Evolutionary conservation across 2,113 vertebrate species (phyloP).

Genomic region (Perognathus longimembris): DNA sequence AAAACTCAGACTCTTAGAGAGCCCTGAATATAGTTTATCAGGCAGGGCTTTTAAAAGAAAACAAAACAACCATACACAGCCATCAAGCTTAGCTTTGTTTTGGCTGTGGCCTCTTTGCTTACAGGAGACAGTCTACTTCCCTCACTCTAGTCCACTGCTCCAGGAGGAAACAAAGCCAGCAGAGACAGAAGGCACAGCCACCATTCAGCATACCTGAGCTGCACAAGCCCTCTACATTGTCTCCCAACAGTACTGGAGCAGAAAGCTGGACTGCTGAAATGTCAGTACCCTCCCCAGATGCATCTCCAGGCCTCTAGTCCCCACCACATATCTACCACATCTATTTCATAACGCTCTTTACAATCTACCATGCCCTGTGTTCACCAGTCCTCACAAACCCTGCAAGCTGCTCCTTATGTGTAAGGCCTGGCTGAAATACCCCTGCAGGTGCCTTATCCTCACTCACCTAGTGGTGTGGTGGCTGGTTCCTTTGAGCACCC

Average conservation of each 20-base stretch:
- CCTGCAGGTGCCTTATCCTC: not conserved
- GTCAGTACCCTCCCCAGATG: not conserved
- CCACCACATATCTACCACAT: not conserved
- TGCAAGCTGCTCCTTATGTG: not conserved
- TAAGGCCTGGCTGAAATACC: not conserved
- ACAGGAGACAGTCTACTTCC: constrained; percentile 19
- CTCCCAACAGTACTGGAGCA: not conserved
- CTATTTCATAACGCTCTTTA: not conserved
- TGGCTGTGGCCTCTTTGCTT: constrained; percentile 58
- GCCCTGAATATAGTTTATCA: not conserved
- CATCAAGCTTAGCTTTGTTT: constrained; percentile 24
- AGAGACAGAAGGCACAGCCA: not conserved
- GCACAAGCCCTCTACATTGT: not conserved
- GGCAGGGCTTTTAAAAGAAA: constrained; percentile 47
- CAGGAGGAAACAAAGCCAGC: constrained; percentile 26
- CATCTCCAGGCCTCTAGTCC: not conserved
- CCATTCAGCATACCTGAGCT: constrained; percentile 33
- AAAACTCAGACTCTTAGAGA: not conserved
- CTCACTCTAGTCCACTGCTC: not conserved
- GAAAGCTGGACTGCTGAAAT: not conserved
- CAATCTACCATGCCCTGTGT: not conserved
- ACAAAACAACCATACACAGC: constrained; percentile 18
- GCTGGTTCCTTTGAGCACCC: not conserved
- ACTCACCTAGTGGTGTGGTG: not conserved
- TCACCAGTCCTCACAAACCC: not conserved